These are phyloP conservation scores for Toxotes lorentzi DNA, from an alignment of 2,797 vertebrate species.

Conservation along the genomic window DNA sequence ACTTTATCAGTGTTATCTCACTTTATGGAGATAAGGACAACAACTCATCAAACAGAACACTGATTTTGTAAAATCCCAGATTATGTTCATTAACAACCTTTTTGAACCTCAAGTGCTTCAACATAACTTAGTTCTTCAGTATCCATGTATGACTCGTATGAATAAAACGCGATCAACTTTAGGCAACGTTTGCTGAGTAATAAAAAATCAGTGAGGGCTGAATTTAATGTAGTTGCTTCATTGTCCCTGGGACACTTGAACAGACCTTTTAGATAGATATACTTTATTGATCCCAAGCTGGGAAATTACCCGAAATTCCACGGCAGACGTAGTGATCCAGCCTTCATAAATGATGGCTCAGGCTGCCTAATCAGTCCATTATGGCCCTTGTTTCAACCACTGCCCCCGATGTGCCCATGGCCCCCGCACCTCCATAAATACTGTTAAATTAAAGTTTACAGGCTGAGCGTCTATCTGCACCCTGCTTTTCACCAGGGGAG, in stretches of 20 bases:
- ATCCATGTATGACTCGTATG: neutral
- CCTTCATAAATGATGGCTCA: neutral
- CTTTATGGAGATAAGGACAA: slow-evolving; percentile 29
- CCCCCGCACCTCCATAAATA: slow-evolving; percentile 65
- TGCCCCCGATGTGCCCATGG: slow-evolving; percentile 1
- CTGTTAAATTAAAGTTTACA: slow-evolving; percentile 71
- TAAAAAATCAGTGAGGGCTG: no score
- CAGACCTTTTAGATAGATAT: no score
- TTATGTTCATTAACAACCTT: neutral
- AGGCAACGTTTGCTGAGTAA: neutral
- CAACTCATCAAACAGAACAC: neutral
- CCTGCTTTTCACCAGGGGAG: slow-evolving; percentile 29
- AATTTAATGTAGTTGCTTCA: no score
- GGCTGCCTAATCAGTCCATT: slow-evolving; percentile 68
- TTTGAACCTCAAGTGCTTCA: neutral
- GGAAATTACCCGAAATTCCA: no score
- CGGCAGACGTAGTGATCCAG: no score
- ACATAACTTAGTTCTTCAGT: neutral
- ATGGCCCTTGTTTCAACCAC: slow-evolving; percentile 45
- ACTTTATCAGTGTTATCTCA: slow-evolving; percentile 76
- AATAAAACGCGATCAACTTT: neutral
- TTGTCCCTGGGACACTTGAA: no score
- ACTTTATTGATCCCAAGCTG: no score
- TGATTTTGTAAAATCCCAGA: neutral
- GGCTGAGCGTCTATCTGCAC: slow-evolving; percentile 39